These are phyloP conservation scores for Amphiduros pacificus DNA, from an alignment of 2,888 invertebrate genomes.

Conservation along the genomic window DNA sequence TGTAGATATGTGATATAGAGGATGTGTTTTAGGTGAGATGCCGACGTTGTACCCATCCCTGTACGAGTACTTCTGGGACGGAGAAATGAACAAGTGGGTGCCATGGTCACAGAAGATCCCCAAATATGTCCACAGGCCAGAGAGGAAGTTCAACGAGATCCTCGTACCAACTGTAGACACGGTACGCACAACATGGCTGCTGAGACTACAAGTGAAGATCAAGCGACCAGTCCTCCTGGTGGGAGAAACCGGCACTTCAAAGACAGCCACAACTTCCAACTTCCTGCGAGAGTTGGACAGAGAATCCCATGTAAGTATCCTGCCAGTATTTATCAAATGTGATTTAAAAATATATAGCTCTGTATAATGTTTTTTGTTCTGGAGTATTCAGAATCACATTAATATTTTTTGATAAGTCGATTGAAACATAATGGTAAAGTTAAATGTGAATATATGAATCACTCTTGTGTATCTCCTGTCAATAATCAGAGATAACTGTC, in stretches of 20 bases:
- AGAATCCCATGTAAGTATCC: slow-evolving; percentile 64
- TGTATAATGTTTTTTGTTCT: no score
- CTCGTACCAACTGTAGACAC: slow-evolving; percentile 90
- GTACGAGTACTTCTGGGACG: slow-evolving; percentile 81
- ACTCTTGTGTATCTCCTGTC: no score
- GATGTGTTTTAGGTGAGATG: slow-evolving; percentile 69
- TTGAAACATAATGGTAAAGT: no score
- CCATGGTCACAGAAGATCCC: slow-evolving; percentile 84
- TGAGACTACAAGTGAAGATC: slow-evolving; percentile 70
- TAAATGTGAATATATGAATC: no score
- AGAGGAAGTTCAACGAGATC: slow-evolving; percentile 76
- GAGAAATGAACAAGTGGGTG: slow-evolving; percentile 72
- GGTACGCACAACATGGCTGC: slow-evolving; percentile 74
- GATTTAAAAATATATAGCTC: no score
- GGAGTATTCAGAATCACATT: no score
- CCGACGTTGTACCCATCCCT: slow-evolving; percentile 74
- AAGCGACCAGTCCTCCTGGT: slow-evolving; percentile 81
- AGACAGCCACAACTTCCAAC: slow-evolving; percentile 84
- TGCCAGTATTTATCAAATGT: no score
- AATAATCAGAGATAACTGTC: no score
- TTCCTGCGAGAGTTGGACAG: slow-evolving; percentile 73
- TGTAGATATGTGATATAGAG: no score
- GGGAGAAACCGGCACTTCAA: slow-evolving; percentile 90
- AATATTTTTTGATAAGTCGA: no score
- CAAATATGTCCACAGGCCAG: slow-evolving; percentile 73